Base-by-base conservation (phyloP, 2,113 vertebrate genomes). In the Tragelaphus strepsiceros region DNA sequence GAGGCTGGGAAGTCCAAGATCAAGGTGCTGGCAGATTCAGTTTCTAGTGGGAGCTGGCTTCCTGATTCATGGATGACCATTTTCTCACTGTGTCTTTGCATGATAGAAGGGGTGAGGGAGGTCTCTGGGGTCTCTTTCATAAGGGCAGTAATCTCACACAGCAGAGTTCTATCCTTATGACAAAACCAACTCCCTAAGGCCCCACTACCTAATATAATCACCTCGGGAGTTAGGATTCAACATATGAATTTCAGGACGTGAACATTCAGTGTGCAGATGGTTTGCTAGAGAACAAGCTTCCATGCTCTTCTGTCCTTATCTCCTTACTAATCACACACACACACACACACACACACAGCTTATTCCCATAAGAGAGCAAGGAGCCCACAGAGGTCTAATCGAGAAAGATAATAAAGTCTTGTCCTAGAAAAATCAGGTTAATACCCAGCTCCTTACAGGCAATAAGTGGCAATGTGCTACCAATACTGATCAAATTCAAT, bases 381-480 rank as follows among this genome's bases (percentile, higher is more conserved):
- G 46, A 91, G 11, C 54, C 54, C 82, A 86, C 43, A 15, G 64
- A 80, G 28, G 35, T 64, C 35, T 95, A 71, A 83, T 93, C 15
- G 58, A 95, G 32, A 35, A 94, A 96, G 87, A 94, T 58, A 86
- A 95, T 28, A 58, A 81, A 82, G 32, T 15, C 62, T 97, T 64
- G 56, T 58, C 51, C 77, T 92, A 71, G 81, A 89, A 95, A 92
- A 93, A 24, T 61, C 58, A 80, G 78, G 84, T 67, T 56, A 92
- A 88, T 62, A 7, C 43, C 30, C 71, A 64, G 32, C 17, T 87
- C 82, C 67, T 62, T 28, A 58, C 5, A 64, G 35, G 95, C 26
- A 93, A 32, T 35, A 35, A 62, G 46, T 14, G 61, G 21, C 32
- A 61, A 56, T 43, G 32, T 88, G 78, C 32, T 61, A 54, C 71